Evolutionary conservation across 2,888 invertebrate genomes (phyloP), one percentile per base, ranked within the genome.

Genomic region (Caenorhabditis sp.): DNA sequence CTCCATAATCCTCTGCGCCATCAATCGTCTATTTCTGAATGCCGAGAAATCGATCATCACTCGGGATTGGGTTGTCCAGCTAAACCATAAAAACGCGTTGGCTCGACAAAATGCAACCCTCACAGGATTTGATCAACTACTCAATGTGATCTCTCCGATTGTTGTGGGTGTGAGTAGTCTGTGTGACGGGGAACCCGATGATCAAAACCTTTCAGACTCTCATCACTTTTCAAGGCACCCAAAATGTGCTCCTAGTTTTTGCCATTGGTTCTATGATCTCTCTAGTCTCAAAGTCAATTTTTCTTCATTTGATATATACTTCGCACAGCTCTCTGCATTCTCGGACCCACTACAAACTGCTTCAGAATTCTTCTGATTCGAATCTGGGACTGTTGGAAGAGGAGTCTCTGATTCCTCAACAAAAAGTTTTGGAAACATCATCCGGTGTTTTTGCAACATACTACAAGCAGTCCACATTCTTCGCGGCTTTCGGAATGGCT

Each of bases 51-150:
- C 86, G 26, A 83, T 89, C 10, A 82, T 89, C 22, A 84, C 89
- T 0, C 66, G 90, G 49, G 89, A 90, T 28, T 89, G 90, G 90
- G 85, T 90, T 12, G 87, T 90, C 6, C 86, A 90, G 0, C 76
- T 90, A 22, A 73, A 82, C 24, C 70, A 81, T 19, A 82, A 85
- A 12, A 82, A 56, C 1, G 56, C 61, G 2, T 56, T 74, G 22
- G 79, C 75, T 63, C 69, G 80, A 75, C 81, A 84, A 26, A 90
- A 90, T 72, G 89, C 90, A 3, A 86, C 81, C 8, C 70, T 90
- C 73, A 89, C 89, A 2, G 82, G 85, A 7, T 79, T 90, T 10
- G 90, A 90, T 59, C 90, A 90, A 61, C 19, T 86, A 3, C 63
- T 87, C 16, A 88, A 89, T 47, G 85, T 90, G 0, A 61, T 90